Evolutionary conservation across 2,888 invertebrate species (phyloP), one percentile per base, ranked within the genome.

Genomic region (Phengaris arion): DNA sequence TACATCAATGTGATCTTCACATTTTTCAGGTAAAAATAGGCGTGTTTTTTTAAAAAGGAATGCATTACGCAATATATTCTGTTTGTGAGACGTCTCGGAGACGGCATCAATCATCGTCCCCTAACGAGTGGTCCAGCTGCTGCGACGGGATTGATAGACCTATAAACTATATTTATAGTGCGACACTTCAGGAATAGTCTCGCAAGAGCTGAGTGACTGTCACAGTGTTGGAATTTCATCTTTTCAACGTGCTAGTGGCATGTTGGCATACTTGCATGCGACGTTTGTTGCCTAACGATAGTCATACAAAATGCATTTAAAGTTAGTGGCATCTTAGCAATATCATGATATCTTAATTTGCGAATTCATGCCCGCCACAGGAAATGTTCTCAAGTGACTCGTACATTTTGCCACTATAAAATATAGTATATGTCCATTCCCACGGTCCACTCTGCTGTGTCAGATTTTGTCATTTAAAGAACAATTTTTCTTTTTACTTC

Each of bases 161-260:
- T 87, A 90, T 92, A 90, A 92, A 91, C 86, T 90, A 90, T 92
- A 92, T 92, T 92, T 92, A 92, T 91, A 90, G 90, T 83, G 82
- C 83, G 85, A 86, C 83, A 84, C 86, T 85, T 86, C 86, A 84
- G 83, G 87, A 88, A 88, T 87, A 89, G 87, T 86, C 85, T 85
- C 84, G 82, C 35, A 35, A 22, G 59, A 59, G 15, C 59, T 9
- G 59, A 15, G 15, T 45, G 35, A 12, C 35, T 64, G 64, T 64
- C 64, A 12, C 22, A 10, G 10, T 4, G 52, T 52, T 6, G 64
- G 64, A 64, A 64, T 64, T 64, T 64, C 64, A 9, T 64, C 64
- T 35, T 64, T 35, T 59, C 59, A 9, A 64, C 12, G 6, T 64
- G 59, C 5, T 35, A 2, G 48, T 48, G 48, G 48, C 48, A 48